Conservation (phyloP, 2,113 vertebrate genomes). For the Seriola aureovittata region DNA sequence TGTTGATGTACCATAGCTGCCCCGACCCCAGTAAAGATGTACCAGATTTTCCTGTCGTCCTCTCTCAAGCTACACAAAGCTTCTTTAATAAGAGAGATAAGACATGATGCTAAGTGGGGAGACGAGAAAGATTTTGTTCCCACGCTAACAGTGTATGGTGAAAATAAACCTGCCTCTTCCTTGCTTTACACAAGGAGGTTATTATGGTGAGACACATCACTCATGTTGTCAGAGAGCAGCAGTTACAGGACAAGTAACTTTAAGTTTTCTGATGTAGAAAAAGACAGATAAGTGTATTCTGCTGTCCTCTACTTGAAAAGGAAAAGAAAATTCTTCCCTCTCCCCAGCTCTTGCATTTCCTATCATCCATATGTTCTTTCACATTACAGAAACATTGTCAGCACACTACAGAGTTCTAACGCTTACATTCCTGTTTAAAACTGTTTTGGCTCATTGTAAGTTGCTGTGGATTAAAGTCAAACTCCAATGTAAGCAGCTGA, state of each 20-base stretch:
- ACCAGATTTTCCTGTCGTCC: background rate
- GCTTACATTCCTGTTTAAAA: background rate
- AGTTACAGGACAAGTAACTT: background rate
- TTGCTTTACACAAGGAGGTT: background rate
- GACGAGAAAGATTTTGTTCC: no score
- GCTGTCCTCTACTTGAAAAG: background rate
- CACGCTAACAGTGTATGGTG: background rate
- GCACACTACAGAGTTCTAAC: background rate
- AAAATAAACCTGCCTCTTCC: background rate
- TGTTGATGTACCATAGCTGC: no score
- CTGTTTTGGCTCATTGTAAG: background rate
- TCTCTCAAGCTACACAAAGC: background rate
- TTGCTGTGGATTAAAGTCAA: background rate
- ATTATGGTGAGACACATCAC: background rate
- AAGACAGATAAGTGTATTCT: background rate
- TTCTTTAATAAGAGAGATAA: no score
- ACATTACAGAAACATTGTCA: background rate
- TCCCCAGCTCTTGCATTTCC: background rate
- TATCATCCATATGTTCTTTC: background rate
- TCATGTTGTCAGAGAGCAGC: background rate
- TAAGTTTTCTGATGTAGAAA: background rate
- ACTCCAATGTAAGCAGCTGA: constrained; percentile 3
- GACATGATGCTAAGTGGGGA: no score
- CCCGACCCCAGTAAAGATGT: no score
- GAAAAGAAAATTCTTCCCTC: background rate